phyloP scores from a whole-genome alignment of 1,140 invertebrate species.

The Drosophila athabasca region DNA sequence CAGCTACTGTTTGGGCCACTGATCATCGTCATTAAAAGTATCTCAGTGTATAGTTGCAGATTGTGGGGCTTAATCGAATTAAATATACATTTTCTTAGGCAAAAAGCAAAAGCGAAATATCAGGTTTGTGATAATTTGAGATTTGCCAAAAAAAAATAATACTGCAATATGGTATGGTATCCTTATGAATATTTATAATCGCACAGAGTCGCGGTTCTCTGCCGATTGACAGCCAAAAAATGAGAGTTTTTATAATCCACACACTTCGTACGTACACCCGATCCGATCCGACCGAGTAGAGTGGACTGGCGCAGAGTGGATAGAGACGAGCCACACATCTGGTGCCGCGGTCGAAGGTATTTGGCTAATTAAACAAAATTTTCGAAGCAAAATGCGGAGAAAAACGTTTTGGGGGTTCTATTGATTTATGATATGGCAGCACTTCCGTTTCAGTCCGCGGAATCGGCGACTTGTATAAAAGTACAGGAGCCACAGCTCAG shows the following conservation, averaged over 20 bases:
- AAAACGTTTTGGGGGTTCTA: conserved; percentile 36
- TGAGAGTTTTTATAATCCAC: conserved; percentile 48
- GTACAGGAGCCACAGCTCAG: conserved; percentile 39
- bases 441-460: conserved; percentile 59
- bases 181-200: conserved; percentile 54
- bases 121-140: conserved; percentile 37
- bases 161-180: conserved; percentile 33
- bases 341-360: conserved; percentile 33
- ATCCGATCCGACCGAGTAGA: too few relatives aligned
- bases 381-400: conserved; percentile 27
- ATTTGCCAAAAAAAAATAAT: conserved; percentile 33
- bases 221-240: conserved; percentile 48
- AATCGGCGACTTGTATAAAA: conserved; percentile 62
- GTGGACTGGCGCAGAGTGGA: background rate
- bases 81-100: conserved; percentile 19
- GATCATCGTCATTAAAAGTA: background rate
- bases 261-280: conserved; percentile 29
- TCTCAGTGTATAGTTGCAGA: conserved; percentile 1
- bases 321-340: conserved; percentile 50
- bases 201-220: background rate
- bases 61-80: conserved; percentile 5
- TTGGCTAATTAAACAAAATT: conserved; percentile 58
- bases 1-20: conserved; percentile 31
- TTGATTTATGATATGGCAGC: conserved; percentile 68
- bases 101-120: conserved; percentile 28